Conservation (phyloP, 1,140 invertebrate genomes). For the Drosophila willistoni region DNA sequence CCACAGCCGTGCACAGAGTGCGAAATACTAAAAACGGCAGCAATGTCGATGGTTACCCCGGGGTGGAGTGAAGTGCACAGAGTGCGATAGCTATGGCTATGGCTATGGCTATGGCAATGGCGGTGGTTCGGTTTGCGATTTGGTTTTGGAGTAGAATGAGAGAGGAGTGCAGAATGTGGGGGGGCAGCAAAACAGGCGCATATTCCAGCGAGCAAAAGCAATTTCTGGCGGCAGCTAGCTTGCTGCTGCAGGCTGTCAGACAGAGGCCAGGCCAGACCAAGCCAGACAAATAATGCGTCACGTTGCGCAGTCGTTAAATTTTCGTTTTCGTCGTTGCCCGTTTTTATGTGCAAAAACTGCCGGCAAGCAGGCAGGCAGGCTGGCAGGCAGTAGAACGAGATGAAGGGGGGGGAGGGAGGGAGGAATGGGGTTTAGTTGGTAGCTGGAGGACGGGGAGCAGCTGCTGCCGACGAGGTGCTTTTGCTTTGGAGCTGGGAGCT, state of each 20-base stretch:
- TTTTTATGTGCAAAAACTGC: conserved; percentile 76
- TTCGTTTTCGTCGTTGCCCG: conserved; percentile 73
- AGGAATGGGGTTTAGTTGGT: conserved; percentile 40
- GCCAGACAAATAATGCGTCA: conserved; percentile 80
- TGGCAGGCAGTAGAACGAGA: conserved; percentile 19
- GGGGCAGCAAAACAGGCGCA: conserved; percentile 41
- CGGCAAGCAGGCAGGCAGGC: conserved; percentile 30
- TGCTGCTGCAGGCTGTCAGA: conserved; percentile 48
- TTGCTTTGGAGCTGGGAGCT: conserved; percentile 37
- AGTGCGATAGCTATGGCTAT: conserved; percentile 21
- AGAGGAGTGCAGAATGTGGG: not conserved
- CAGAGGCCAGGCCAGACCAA: conserved; percentile 49
- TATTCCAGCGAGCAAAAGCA: conserved; percentile 73
- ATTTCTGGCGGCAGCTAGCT: conserved; percentile 72
- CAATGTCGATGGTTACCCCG: conserved; percentile 25
- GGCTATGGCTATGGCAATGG: conserved; percentile 2
- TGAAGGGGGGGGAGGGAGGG: too few relatives aligned
- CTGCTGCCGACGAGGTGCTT: conserved; percentile 56
- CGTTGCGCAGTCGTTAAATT: conserved; percentile 81
- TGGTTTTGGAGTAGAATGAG: not conserved
- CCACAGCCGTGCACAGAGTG: conserved; percentile 64
- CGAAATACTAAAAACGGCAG: conserved; percentile 79
- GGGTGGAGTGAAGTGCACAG: conserved; percentile 41
- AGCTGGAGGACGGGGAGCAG: conserved; percentile 20
- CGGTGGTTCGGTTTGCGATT: conserved; percentile 1